A percentile compares a stretch with the other conserved stretches of the same genome.
Evolutionary conservation across 2,113 vertebrate species (phyloP).

Genomic region (Dunckerocampus dactyliophorus): DNA sequence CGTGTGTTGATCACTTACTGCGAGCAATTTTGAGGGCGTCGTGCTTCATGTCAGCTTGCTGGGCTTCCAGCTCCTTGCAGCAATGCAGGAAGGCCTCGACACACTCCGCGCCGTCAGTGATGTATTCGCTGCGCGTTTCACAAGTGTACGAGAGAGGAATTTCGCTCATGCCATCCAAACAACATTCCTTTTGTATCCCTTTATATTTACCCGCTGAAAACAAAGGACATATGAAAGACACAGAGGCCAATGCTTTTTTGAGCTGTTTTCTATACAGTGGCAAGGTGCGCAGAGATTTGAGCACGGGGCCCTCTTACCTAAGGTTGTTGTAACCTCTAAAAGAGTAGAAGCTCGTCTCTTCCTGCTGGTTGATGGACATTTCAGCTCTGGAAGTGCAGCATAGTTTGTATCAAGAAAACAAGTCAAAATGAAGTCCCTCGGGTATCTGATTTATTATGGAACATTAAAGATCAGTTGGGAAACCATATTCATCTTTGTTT

Average conservation of each 20-base stretch:
- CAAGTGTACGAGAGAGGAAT: slow-evolving; percentile 73
- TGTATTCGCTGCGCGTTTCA: slow-evolving; percentile 62
- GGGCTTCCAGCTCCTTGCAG: slow-evolving; percentile 59
- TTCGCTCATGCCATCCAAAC: slow-evolving; percentile 76
- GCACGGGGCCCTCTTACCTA: slow-evolving; percentile 40
- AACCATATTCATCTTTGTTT: neutral
- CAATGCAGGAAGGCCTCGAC: slow-evolving; percentile 77
- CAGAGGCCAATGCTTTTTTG: neutral
- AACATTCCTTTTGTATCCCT: slow-evolving; percentile 63
- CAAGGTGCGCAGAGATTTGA: neutral
- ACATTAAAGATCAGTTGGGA: neutral
- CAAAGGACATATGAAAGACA: neutral
- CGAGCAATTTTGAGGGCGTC: slow-evolving; percentile 41
- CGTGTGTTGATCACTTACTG: slow-evolving; percentile 50
- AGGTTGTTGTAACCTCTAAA: slow-evolving; percentile 42
- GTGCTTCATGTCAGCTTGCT: slow-evolving; percentile 19
- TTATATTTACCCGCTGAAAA: slow-evolving; percentile 67
- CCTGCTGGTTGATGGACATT: slow-evolving; percentile 43
- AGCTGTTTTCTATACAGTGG: neutral
- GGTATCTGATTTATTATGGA: neutral
- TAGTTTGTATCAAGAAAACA: neutral
- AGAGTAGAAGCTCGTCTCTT: slow-evolving; percentile 45
- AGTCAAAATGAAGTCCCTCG: neutral
- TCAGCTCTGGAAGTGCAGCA: slow-evolving; percentile 50
- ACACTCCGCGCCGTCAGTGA: slow-evolving; percentile 66